Base-by-base conservation (phyloP, 2,113 vertebrate genomes). In the Ardeotis arabs region DNA sequence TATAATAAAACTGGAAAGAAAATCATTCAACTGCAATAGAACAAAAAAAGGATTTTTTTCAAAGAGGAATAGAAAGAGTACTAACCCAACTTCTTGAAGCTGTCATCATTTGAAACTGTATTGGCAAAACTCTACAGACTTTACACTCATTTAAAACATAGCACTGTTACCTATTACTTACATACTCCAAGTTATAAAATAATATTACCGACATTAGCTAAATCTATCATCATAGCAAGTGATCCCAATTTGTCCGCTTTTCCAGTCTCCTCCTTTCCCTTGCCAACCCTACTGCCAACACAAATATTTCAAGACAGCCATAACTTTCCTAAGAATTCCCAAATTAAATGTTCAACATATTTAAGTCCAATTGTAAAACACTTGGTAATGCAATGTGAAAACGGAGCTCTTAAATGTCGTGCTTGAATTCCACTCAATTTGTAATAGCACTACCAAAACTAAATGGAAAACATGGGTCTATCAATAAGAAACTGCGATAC, bases 301-400 rank as follows among this genome's bases (percentile, higher is more conserved):
- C 45, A 95, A 97, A 91, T 64, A 96, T 59, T 76, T 93, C 80
- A 82, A 69, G 80, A 84, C 18, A 90, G 62, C 41, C 45, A 10
- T 89, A 91, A 95, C 45, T 53, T 93, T 82, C 77, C 60, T 28
- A 72, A 74, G 45, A 93, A 79, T 87, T 93, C 80, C 77, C 89
- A 90, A 97, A 96, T 81, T 77, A 93, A 86, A 90, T 76, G 76
- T 90, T 87, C 52, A 84, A 89, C 49, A 41, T 81, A 89, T 53
- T 84, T 75, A 82, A 56, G 28, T 53, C 41, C 49, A 87, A 50
- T 2, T 87, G 62, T 85, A 95, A 95, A 96, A 94, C 44, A 23
- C 45, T 76, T 16, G 37, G 39, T 84, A 96, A 95, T 55, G 70
- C 33, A 87, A 87, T 35, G 53, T 91, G 87, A 89, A 93, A 87